Evolutionary conservation across 2,113 vertebrate genomes (phyloP).

Genomic region (Chrysochloris asiatica): DNA sequence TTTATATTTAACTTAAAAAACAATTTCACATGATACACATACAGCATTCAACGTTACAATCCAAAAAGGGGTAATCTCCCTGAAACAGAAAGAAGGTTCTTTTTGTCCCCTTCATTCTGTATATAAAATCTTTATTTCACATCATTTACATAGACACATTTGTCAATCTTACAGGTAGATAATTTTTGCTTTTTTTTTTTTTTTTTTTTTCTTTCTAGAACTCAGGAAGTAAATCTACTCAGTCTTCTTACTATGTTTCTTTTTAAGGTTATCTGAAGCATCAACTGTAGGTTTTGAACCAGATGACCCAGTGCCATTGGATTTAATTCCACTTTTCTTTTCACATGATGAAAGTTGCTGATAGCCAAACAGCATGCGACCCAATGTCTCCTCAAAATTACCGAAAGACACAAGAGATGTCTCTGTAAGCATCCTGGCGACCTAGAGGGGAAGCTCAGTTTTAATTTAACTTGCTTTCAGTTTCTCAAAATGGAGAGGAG

Average conservation of each 20-base stretch:
- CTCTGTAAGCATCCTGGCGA: conserved; percentile 91
- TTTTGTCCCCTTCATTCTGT: conserved; percentile 66
- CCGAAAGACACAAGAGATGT: conserved; percentile 86
- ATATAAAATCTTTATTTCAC: conserved; percentile 70
- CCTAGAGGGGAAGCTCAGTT: conserved; percentile 79
- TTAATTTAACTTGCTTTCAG: conserved; percentile 42
- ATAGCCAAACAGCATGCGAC: conserved; percentile 88
- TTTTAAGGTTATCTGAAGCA: conserved; percentile 67
- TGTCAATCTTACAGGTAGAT: conserved; percentile 45
- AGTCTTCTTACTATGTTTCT: conserved; percentile 83
- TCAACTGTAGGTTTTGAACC: conserved; percentile 55
- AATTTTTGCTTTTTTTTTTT: neutral
- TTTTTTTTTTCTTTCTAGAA: conserved; percentile 37
- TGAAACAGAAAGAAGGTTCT: conserved; percentile 57
- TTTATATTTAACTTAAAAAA: conserved; percentile 70
- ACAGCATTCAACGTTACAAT: conserved; percentile 61
- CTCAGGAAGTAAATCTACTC: conserved; percentile 72
- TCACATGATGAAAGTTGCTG: conserved; percentile 76
- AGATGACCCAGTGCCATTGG: conserved; percentile 70
- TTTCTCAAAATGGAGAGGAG: conserved; percentile 38
- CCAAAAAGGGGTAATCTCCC: conserved; percentile 61
- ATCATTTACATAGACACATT: conserved; percentile 70
- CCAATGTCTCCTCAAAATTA: conserved; percentile 86
- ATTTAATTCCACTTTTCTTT: conserved; percentile 75
- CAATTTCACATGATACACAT: conserved; percentile 71